Base-by-base conservation (phyloP, 2,113 vertebrate species). In the Protobothrops mucrosquamatus region DNA sequence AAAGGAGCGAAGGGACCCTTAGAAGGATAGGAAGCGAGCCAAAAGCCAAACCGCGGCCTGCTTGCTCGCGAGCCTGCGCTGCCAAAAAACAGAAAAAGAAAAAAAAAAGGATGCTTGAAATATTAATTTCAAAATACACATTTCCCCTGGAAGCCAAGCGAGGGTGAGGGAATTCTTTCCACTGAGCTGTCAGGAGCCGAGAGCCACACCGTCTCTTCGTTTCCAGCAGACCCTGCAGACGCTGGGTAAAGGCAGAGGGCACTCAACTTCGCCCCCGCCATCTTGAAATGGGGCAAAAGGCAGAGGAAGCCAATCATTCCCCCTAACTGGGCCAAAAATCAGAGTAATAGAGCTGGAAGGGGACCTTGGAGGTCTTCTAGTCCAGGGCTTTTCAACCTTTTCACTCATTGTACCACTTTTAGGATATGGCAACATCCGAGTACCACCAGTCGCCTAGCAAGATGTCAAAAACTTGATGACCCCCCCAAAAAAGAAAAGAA, bases 71-170 rank as follows among this genome's bases (percentile, higher is more conserved):
- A 9, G 29, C 29, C 54, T 8, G 29, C 11, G 8, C 88, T 3
- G 43, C 88, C 43, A 92, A 59, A 52, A 51, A 57, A 46, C 46
- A 46, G 46, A 4, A 52, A 8, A 34, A 1, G 3, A 39, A 81
- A 7, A 81, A 81, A 81, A 15, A 18, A 18, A 39, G 26, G 43
- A 23, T 85, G 57, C 57, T 48, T 85, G 34, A 92, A 85, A 92
- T 89, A 92, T 92, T 85, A 51, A 89, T 92, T 92, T 89, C 69
- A 87, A 92, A 92, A 92, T 34, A 92, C 89, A 92, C 88, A 89
- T 24, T 89, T 85, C 26, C 69, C 92, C 88, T 87, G 81, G 22
- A 51, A 89, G 43, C 64, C 87, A 89, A 92, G 87, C 39, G 85
- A 51, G 54, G 39, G 15, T 85, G 87, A 85, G 54, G 39, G 43